phyloP scores from a whole-genome alignment of 2,113 vertebrate species.

The Empidonax traillii region DNA sequence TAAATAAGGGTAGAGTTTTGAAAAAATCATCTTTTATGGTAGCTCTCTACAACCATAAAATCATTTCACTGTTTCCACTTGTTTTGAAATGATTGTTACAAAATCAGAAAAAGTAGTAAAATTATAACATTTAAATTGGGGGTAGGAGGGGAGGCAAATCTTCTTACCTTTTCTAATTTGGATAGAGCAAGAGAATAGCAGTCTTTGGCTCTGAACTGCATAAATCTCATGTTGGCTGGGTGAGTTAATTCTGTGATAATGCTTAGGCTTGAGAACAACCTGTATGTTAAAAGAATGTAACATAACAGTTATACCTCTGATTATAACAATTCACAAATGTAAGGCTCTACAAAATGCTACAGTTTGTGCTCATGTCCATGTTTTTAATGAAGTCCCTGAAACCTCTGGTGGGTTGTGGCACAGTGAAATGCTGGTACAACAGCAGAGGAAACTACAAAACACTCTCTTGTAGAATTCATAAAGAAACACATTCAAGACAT shows the following conservation, averaged over 20 bases:
- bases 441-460: neutral
- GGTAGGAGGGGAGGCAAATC: neutral
- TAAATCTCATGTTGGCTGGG: slow-evolving; percentile 97
- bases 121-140: neutral
- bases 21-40: rapidly evolving
- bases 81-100: neutral
- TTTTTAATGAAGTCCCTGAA: slow-evolving; percentile 1
- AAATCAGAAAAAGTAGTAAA: neutral
- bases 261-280: slow-evolving; percentile 95
- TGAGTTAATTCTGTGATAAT: slow-evolving; percentile 98
- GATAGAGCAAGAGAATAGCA: slow-evolving; percentile 96
- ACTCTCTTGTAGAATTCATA: neutral
- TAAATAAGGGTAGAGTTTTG: neutral
- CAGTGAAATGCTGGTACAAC: neutral
- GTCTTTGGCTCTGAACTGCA: slow-evolving; percentile 98
- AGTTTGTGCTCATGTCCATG: neutral
- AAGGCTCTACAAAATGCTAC: neutral
- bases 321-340: neutral
- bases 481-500: neutral
- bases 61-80: neutral
- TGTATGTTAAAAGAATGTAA: slow-evolving; percentile 51
- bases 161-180: slow-evolving; percentile 93
- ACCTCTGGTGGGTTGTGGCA: neutral
- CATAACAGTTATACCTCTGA: neutral
- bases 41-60: neutral